phyloP scores from a whole-genome alignment of 2,888 invertebrate genomes.

The Sphecodes monilicornis region DNA sequence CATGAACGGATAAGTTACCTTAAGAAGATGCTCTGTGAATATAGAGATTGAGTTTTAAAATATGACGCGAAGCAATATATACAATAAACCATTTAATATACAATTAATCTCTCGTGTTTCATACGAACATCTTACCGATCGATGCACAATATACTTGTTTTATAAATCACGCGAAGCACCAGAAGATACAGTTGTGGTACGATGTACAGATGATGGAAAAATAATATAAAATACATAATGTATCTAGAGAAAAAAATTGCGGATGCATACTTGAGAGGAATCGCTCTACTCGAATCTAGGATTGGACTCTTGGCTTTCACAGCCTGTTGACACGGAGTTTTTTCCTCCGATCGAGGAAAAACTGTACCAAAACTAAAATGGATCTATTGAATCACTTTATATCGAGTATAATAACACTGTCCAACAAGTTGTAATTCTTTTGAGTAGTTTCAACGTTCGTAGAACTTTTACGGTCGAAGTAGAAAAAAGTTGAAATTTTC shows the following conservation, averaged over 20 bases:
- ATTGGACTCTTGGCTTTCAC: background rate
- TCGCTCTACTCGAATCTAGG: background rate
- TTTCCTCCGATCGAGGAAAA: background rate
- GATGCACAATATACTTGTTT: conserved; percentile 1
- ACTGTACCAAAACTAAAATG: background rate
- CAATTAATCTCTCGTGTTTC: conserved; percentile 1
- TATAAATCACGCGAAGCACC: conserved; percentile 32
- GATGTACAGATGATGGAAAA: conserved; percentile 28
- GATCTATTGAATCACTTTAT: conserved; percentile 27
- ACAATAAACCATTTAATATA: conserved; percentile 48
- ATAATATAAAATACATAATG: conserved; percentile 29
- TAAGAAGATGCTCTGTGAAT: conserved; percentile 34
- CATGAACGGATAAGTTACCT: conserved; percentile 24
- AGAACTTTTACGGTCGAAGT: background rate
- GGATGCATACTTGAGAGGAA: background rate
- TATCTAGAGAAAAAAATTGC: conserved; percentile 3
- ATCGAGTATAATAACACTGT: conserved; percentile 5
- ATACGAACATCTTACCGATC: background rate
- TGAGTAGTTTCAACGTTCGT: background rate
- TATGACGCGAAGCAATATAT: conserved; percentile 47
- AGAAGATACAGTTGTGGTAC: conserved; percentile 2
- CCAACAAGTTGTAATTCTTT: background rate
- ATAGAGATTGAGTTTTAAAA: conserved; percentile 26
- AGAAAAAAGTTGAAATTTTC: background rate
- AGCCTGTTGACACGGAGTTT: background rate